A percentile compares a stretch with the other conserved stretches of the same genome.
These are phyloP conservation scores for Protula sp. DNA, from an alignment of 2,888 invertebrate species.

Conservation along the genomic window DNA sequence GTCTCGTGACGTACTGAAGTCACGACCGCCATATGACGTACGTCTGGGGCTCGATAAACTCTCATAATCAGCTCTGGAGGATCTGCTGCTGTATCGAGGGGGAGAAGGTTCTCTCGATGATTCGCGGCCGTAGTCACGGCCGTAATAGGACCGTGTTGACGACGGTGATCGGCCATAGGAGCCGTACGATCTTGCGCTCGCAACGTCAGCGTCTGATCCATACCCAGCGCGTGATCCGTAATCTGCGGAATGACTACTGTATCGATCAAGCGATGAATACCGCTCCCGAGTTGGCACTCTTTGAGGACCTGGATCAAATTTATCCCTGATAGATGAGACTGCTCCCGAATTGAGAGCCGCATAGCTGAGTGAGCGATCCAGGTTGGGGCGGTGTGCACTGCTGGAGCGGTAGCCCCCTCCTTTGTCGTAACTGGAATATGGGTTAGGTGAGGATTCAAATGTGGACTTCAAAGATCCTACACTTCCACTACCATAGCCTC, in stretches of 20 bases:
- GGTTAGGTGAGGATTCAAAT: not conserved
- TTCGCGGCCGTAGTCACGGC: not conserved
- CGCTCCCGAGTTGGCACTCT: not conserved
- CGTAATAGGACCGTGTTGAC: too few species aligned
- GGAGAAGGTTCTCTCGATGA: not conserved
- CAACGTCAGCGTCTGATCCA: not conserved
- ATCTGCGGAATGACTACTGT: not conserved
- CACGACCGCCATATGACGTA: not conserved
- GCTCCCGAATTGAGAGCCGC: not conserved
- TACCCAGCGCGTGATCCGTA: not conserved
- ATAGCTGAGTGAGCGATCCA: not conserved
- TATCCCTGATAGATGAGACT: not conserved
- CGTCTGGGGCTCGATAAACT: not conserved
- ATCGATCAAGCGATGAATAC: not conserved
- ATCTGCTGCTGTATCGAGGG: not conserved
- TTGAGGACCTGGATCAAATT: not conserved
- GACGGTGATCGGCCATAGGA: not conserved
- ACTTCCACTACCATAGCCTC: not conserved
- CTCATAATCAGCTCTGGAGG: not conserved
- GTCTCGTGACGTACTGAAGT: not conserved
- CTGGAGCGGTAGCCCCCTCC: not conserved
- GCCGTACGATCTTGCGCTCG: not conserved
- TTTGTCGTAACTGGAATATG: not conserved
- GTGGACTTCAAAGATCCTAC: not conserved
- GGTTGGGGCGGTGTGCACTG: not conserved